Percentiles rank a stretch among this genome's conserved stretches.
phyloP scores from a whole-genome alignment of 2,888 invertebrate genomes.

The Ditula angustiorana region DNA sequence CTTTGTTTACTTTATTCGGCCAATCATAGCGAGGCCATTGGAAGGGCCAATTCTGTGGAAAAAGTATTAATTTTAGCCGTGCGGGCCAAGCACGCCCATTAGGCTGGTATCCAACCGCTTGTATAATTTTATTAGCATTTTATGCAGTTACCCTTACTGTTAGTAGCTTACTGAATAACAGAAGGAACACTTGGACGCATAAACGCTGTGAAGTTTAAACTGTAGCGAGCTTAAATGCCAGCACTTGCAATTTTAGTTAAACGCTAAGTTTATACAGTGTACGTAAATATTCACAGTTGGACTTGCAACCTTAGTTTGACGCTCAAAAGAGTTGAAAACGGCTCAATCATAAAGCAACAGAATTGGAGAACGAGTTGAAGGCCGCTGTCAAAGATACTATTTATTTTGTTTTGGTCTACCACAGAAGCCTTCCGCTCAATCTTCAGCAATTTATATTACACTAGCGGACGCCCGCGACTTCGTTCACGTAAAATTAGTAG shows the following conservation, averaged over 20 bases:
- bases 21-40: constrained; percentile 16
- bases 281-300: background rate
- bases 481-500: no score
- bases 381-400: no score
- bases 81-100: constrained; percentile 45
- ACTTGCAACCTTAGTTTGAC: no score
- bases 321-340: no score
- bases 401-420: no score
- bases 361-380: no score
- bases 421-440: no score
- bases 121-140: constrained; percentile 62
- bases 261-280: no score
- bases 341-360: no score
- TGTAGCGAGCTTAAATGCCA: background rate
- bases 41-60: constrained; percentile 13
- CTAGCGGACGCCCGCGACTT: no score
- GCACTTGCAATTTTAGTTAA: no score
- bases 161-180: constrained; percentile 17
- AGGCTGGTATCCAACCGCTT: constrained; percentile 53
- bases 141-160: constrained; percentile 51
- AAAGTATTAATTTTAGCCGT: constrained; percentile 32
- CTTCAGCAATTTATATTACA: background rate
- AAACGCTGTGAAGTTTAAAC: background rate
- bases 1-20: constrained; percentile 9
- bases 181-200: background rate